A percentile compares a stretch with the other conserved stretches of the same genome.
Evolutionary conservation across 35 echinoderm and acorn worm genomes (phyloP).

Genomic region (Lytechinus pictus): DNA sequence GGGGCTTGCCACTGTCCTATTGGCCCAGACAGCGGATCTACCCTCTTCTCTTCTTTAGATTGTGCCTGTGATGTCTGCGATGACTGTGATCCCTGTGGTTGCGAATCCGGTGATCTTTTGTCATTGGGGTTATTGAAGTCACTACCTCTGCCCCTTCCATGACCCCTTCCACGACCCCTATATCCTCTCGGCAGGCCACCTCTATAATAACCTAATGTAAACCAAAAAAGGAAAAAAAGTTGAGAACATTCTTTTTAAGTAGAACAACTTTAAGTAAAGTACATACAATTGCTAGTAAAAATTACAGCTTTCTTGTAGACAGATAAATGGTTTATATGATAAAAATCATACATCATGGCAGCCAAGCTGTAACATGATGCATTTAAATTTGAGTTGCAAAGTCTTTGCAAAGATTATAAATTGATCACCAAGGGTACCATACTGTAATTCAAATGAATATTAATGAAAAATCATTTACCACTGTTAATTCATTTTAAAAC

Average conservation of each 20-base stretch:
- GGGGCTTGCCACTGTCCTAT: conserved; percentile 68
- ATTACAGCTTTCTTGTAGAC: no score
- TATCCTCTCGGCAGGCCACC: conserved; percentile 49
- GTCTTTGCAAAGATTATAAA: no score
- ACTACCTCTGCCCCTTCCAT: conserved; percentile 54
- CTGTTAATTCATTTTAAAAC: no score
- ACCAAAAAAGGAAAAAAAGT: background rate
- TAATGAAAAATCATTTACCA: no score
- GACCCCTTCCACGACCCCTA: conserved; percentile 54
- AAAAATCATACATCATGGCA: no score
- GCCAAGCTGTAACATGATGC: no score
- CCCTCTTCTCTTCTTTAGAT: background rate
- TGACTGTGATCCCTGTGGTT: background rate
- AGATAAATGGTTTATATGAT: no score
- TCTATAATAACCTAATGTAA: conserved; percentile 12
- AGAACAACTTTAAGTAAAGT: no score
- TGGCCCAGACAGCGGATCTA: conserved; percentile 65
- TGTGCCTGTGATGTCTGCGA: background rate
- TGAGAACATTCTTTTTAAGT: background rate
- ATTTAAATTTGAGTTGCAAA: no score
- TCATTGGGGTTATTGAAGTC: conserved; percentile 22
- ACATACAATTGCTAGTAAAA: no score
- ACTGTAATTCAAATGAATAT: no score
- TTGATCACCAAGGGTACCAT: no score
- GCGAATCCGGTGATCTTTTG: background rate